Percentiles rank a stretch among this genome's conserved stretches.
phyloP scores from a whole-genome alignment of 2,888 invertebrate species.

The Oasisia sp. region DNA sequence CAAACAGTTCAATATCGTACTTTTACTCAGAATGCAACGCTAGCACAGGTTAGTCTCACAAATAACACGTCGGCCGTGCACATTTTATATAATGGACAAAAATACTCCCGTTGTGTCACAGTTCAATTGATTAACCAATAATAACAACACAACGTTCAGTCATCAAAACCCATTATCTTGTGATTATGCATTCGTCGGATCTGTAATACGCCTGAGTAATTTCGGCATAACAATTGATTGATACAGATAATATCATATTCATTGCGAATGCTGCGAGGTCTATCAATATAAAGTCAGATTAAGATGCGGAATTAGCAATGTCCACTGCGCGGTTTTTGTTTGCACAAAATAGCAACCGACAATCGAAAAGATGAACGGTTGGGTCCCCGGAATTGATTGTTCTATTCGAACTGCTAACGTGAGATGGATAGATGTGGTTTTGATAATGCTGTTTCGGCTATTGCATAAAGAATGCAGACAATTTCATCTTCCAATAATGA shows the following conservation, averaged over 20 bases:
- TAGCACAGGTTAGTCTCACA: no score
- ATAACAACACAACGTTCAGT: neutral
- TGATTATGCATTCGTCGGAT: conserved; percentile 6
- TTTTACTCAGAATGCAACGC: no score
- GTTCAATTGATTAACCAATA: neutral
- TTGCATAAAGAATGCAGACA: conserved; percentile 7
- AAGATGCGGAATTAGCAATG: neutral
- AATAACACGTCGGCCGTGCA: neutral
- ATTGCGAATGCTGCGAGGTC: neutral
- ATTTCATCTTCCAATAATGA: neutral
- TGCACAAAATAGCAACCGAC: neutral
- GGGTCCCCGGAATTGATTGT: neutral
- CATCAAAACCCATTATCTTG: neutral
- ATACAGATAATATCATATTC: conserved; percentile 11
- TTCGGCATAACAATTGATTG: neutral
- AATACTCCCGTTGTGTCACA: neutral
- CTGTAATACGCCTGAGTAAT: neutral
- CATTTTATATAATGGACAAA: neutral
- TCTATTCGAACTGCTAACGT: neutral
- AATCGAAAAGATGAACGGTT: neutral
- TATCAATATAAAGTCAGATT: conserved; percentile 17
- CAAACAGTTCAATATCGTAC: no score
- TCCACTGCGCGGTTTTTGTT: neutral
- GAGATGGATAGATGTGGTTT: conserved; percentile 13
- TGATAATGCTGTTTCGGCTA: conserved; percentile 10